Conservation (phyloP, 35 echinoderm and acorn worm species). For the Amphiura filiformis region DNA sequence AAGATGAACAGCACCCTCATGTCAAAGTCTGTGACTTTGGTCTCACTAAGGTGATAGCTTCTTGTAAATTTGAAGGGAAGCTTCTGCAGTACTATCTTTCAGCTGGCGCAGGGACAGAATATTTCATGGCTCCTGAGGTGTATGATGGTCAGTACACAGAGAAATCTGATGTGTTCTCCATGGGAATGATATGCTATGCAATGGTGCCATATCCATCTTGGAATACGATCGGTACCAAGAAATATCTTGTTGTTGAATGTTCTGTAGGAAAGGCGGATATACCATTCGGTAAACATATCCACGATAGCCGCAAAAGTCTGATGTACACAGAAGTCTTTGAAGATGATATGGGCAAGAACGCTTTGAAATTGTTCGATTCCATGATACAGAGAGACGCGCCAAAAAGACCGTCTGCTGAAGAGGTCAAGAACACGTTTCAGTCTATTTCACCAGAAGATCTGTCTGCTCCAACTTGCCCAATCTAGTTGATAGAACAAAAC, state of each 20-base stretch:
- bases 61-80: neutral
- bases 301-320: neutral
- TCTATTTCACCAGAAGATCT: neutral
- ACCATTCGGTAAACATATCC: no score
- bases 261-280: neutral
- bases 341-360: neutral
- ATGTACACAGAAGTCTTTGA: neutral
- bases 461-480: no score
- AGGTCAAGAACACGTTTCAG: neutral
- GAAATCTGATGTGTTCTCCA: neutral
- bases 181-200: neutral
- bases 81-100: neutral
- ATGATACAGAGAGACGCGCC: neutral
- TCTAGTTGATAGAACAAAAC: no score
- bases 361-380: neutral
- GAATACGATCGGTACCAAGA: neutral
- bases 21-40: neutral
- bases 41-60: neutral
- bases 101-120: neutral
- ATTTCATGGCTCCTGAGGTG: neutral
- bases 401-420: neutral
- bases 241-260: neutral
- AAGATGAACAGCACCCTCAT: neutral
- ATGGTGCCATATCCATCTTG: neutral
- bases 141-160: neutral